Evolutionary conservation across 2,797 vertebrate genomes (phyloP).

Genomic region (Cynopterus sphinx): DNA sequence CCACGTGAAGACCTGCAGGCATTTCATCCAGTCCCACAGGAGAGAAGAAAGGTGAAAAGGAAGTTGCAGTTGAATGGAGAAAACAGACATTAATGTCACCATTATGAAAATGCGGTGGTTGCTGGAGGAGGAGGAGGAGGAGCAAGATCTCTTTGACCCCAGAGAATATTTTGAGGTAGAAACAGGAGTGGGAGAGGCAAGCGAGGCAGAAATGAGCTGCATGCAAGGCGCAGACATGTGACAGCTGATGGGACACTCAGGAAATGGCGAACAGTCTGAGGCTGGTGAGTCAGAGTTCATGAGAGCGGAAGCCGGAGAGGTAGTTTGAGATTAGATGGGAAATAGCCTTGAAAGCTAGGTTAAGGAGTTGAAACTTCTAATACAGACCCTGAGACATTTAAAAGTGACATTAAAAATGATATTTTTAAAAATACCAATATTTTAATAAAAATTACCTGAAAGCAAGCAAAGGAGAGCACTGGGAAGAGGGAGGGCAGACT

Average conservation of each 20-base stretch:
- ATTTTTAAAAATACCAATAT: neutral
- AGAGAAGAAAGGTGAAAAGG: neutral
- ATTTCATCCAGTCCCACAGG: neutral
- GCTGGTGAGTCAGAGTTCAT: slow-evolving; percentile 30
- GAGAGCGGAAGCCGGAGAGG: neutral
- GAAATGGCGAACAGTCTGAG: neutral
- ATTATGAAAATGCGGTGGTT: neutral
- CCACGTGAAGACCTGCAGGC: neutral
- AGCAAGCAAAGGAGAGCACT: neutral
- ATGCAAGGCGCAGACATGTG: neutral
- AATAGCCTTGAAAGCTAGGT: neutral
- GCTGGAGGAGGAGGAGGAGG: neutral
- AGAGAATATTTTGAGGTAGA: neutral
- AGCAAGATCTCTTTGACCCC: neutral
- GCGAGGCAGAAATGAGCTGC: neutral
- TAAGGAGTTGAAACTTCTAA: neutral
- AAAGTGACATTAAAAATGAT: neutral
- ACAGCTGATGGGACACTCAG: neutral
- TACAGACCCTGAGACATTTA: neutral
- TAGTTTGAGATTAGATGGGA: neutral
- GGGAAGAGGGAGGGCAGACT: neutral
- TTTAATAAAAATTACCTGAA: neutral
- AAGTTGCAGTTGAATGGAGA: neutral
- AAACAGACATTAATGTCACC: neutral
- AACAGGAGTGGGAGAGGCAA: neutral